Evolutionary conservation across 2,113 vertebrate species (phyloP).

Genomic region (Larimichthys polyactis): DNA sequence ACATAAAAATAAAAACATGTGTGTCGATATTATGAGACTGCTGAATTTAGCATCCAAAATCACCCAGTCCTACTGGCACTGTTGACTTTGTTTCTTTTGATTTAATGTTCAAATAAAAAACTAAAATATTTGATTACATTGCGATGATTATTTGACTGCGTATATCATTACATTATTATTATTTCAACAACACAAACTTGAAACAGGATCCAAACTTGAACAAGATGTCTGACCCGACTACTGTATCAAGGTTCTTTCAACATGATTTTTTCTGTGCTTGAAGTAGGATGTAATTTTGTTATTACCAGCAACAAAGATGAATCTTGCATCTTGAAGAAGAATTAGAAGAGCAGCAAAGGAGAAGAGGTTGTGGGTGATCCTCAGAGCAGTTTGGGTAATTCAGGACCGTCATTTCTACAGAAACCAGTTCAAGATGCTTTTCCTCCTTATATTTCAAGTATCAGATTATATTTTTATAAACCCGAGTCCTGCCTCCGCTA

Average conservation of each 20-base stretch:
- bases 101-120: neutral
- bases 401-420: too few species aligned
- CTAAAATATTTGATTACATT: neutral
- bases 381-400: too few species aligned
- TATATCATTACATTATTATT: neutral
- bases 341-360: too few species aligned
- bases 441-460: too few species aligned
- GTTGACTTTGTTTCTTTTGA: neutral
- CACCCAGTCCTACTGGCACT: too few species aligned
- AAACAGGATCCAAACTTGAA: neutral
- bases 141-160: neutral
- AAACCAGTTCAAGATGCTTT: too few species aligned
- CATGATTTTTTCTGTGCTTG: too few species aligned
- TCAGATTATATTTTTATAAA: too few species aligned
- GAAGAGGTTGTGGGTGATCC: too few species aligned
- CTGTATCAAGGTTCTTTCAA: neutral
- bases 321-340: too few species aligned
- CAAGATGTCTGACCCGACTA: neutral
- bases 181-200: neutral
- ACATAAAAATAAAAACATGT: neutral
- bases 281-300: too few species aligned
- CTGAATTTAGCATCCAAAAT: neutral
- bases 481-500: neutral
- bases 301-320: too few species aligned
- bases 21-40: neutral